phyloP scores from a whole-genome alignment of 2,888 invertebrate genomes.

The Drymonia ruficornis region DNA sequence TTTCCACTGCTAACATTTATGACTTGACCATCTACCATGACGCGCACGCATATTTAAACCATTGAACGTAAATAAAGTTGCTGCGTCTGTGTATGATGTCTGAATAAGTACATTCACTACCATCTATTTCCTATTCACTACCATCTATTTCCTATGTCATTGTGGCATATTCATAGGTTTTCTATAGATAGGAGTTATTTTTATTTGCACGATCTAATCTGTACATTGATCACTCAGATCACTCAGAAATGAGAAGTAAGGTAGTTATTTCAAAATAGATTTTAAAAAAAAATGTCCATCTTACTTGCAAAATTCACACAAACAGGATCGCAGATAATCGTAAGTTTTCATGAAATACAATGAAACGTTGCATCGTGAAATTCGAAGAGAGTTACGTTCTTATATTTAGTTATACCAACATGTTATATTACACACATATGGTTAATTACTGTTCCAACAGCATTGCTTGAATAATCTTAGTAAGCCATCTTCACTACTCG shows the following conservation, averaged over 20 bases:
- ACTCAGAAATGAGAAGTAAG: too few species aligned
- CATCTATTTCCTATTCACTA: too few species aligned
- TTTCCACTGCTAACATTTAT: slow-evolving; percentile 30
- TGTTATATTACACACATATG: slow-evolving; percentile 29
- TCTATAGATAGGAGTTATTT: too few species aligned
- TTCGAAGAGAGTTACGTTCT: slow-evolving; percentile 8
- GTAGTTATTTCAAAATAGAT: too few species aligned
- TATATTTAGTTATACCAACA: slow-evolving; percentile 3
- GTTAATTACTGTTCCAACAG: slow-evolving; percentile 29
- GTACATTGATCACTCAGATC: too few species aligned
- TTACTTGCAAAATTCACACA: neutral
- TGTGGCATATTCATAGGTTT: too few species aligned
- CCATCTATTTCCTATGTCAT: too few species aligned
- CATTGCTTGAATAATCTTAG: slow-evolving; percentile 41
- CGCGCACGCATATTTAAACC: slow-evolving; percentile 15
- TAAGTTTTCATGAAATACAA: slow-evolving; percentile 21
- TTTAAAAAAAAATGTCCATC: too few species aligned
- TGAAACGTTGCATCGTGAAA: slow-evolving; percentile 29
- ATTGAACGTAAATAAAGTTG: slow-evolving; percentile 1
- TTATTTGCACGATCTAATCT: too few species aligned
- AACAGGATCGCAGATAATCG: neutral
- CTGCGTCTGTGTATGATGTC: neutral
- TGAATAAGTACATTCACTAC: neutral
- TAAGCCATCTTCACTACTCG: slow-evolving; percentile 51
- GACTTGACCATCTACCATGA: slow-evolving; percentile 35